Conservation (phyloP, 2,113 vertebrate genomes). For the Girardinichthys multiradiatus region DNA sequence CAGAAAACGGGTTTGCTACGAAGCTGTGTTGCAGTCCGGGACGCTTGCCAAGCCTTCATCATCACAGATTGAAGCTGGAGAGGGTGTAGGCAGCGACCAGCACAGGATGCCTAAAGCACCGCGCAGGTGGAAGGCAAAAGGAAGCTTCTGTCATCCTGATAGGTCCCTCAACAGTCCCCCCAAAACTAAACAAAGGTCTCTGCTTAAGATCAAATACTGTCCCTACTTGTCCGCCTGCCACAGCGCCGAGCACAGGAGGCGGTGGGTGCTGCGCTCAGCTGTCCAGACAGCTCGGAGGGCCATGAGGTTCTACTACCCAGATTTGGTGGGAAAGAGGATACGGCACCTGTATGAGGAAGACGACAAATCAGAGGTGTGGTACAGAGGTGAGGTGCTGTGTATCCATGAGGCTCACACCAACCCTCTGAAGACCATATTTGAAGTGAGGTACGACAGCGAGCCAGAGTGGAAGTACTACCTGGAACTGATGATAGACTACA, state of each 20-base stretch:
- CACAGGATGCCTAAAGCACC: slow-evolving; percentile 11
- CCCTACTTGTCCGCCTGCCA: slow-evolving; percentile 69
- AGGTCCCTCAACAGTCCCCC: slow-evolving; percentile 53
- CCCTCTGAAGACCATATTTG: slow-evolving; percentile 80
- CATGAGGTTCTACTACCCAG: slow-evolving; percentile 73
- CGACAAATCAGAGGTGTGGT: slow-evolving; percentile 84
- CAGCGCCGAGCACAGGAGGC: slow-evolving; percentile 62
- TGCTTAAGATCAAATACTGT: slow-evolving; percentile 77
- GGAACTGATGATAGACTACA: slow-evolving; percentile 81
- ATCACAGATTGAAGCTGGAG: slow-evolving; percentile 1
- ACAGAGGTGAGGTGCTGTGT: slow-evolving; percentile 78
- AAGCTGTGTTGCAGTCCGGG: slow-evolving; percentile 45
- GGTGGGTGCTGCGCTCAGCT: slow-evolving; percentile 76
- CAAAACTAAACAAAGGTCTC: slow-evolving; percentile 53
- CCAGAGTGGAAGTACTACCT: slow-evolving; percentile 84
- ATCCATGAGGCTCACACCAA: slow-evolving; percentile 74
- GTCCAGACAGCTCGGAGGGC: slow-evolving; percentile 53
- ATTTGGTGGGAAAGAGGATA: slow-evolving; percentile 84
- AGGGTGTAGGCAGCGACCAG: background rate
- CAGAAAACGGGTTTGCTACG: slow-evolving; percentile 56
- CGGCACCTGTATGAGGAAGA: slow-evolving; percentile 85
- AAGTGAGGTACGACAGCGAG: slow-evolving; percentile 85
- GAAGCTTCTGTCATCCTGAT: slow-evolving; percentile 31
- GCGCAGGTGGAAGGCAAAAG: slow-evolving; percentile 33
- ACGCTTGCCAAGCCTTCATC: slow-evolving; percentile 2